phyloP scores from a whole-genome alignment of 2,113 vertebrate genomes.

The Catagonus wagneri region DNA sequence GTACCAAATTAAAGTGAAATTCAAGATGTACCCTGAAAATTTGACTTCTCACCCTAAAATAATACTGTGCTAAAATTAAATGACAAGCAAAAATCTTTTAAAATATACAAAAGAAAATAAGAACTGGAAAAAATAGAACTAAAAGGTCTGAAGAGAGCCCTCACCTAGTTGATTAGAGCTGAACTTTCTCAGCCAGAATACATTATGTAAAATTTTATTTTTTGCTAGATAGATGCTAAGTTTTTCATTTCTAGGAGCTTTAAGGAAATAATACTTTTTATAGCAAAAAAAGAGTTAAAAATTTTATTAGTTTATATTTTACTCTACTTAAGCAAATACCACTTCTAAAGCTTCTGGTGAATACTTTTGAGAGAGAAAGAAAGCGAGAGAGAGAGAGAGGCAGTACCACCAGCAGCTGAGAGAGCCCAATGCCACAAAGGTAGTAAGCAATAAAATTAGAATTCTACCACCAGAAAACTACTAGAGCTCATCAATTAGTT shows the following conservation, averaged over 20 bases:
- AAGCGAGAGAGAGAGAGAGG: background rate
- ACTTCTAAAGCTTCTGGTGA: constrained; percentile 17
- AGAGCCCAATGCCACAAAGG: background rate
- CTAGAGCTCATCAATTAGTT: no score
- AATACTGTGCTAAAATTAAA: background rate
- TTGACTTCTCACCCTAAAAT: background rate
- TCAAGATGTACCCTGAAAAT: background rate
- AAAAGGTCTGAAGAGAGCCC: background rate
- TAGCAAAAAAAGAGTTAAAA: background rate
- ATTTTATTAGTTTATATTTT: background rate
- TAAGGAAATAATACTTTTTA: constrained; percentile 35
- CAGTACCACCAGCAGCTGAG: background rate
- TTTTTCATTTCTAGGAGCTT: constrained; percentile 6
- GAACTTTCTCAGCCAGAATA: background rate
- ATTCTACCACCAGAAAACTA: background rate
- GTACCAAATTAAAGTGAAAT: constrained; percentile 17
- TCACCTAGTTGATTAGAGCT: constrained; percentile 15
- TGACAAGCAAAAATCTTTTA: constrained; percentile 23
- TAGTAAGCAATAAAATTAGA: background rate
- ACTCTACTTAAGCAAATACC: background rate
- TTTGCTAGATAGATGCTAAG: background rate
- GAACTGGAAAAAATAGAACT: constrained; percentile 8
- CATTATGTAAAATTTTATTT: background rate
- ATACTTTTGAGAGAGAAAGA: background rate
- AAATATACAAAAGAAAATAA: background rate